These are phyloP conservation scores for Porites australiensis DNA, from an alignment of 64 coral and sea anemone species.

Conservation along the genomic window DNA sequence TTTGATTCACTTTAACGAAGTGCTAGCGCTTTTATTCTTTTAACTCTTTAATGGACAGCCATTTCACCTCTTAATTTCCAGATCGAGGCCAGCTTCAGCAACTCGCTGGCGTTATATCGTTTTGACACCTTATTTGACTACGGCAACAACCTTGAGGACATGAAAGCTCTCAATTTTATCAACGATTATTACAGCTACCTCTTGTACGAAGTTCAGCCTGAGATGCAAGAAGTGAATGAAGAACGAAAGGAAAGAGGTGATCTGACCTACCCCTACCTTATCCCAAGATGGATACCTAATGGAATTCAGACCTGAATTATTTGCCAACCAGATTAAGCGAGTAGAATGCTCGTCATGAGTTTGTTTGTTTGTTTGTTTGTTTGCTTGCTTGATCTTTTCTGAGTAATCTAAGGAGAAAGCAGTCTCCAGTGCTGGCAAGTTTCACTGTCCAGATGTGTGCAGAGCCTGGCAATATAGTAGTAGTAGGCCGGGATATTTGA, in stretches of 20 bases:
- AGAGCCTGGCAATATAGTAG: no score
- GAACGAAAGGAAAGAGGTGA: conserved; percentile 7
- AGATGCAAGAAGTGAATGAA: conserved; percentile 36
- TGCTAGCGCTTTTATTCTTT: no score
- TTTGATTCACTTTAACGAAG: no score
- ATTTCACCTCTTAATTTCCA: neutral
- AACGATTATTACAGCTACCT: conserved; percentile 2
- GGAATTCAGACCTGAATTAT: conserved; percentile 34
- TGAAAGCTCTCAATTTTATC: neutral
- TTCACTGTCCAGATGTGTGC: no score
- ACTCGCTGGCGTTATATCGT: neutral
- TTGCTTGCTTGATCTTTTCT: no score
- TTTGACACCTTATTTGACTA: conserved; percentile 53
- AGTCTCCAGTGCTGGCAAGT: no score
- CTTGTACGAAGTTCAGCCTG: neutral
- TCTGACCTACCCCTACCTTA: conserved; percentile 53
- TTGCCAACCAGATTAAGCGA: no score
- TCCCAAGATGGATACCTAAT: conserved; percentile 57
- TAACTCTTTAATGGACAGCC: no score
- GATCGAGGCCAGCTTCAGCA: neutral
- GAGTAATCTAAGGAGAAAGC: no score
- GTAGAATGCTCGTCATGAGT: no score
- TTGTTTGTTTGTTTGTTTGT: no score
- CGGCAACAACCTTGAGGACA: neutral
- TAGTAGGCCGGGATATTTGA: no score